These are phyloP conservation scores for Pimephales promelas DNA, from an alignment of 2,113 vertebrate species.

Conservation along the genomic window DNA sequence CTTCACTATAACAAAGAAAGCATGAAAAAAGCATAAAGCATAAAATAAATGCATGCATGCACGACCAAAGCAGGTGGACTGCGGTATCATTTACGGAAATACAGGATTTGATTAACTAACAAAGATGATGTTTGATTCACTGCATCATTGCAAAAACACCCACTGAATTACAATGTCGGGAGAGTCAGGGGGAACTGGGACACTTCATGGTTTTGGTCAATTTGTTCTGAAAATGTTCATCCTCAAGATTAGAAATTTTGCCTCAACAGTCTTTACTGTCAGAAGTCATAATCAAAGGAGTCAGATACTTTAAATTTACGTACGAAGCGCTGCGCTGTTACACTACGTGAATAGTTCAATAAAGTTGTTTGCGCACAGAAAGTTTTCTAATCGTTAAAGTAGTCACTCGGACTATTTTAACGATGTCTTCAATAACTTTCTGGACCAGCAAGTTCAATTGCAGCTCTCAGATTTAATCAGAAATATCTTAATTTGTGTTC, in stretches of 20 bases:
- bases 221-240: neutral
- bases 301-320: neutral
- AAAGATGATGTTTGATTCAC: neutral
- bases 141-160: constrained; percentile 19
- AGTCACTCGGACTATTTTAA: no score
- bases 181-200: neutral
- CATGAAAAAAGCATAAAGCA: constrained; percentile 45
- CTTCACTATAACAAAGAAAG: constrained; percentile 46
- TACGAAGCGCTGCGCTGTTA: no score
- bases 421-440: no score
- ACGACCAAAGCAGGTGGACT: constrained; percentile 12
- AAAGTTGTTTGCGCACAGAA: no score
- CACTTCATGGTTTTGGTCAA: neutral
- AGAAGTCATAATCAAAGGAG: neutral
- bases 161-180: constrained; percentile 22
- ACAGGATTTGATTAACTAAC: constrained; percentile 28
- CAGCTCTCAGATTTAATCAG: no score
- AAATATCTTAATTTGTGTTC: no score
- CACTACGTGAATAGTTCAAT: no score
- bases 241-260: neutral
- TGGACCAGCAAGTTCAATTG: no score
- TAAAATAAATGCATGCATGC: constrained; percentile 16
- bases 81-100: neutral
- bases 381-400: no score
- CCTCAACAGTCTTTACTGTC: neutral